These are phyloP conservation scores for Scaptomyza polygonia DNA, from an alignment of 2,888 invertebrate species.

Conservation along the genomic window DNA sequence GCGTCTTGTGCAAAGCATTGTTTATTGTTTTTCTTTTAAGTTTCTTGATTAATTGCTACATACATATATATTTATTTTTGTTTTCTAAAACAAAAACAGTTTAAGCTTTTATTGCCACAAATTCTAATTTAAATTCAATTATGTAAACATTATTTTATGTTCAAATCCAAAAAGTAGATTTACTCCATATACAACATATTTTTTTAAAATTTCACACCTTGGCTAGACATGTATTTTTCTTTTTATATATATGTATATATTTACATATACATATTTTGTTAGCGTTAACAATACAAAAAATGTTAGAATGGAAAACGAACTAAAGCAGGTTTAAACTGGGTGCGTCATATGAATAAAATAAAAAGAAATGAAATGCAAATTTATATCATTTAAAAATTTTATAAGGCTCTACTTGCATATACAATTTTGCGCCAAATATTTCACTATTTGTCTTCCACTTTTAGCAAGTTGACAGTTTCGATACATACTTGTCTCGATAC, in stretches of 20 bases:
- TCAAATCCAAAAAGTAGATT: constrained; percentile 70
- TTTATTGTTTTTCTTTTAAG: constrained; percentile 67
- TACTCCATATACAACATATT: constrained; percentile 50
- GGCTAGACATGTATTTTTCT: constrained; percentile 65
- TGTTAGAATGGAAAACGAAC: constrained; percentile 57
- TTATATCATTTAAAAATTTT: neutral
- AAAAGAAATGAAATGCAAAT: constrained; percentile 32
- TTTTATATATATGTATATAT: constrained; percentile 43
- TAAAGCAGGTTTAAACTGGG: constrained; percentile 60
- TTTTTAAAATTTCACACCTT: constrained; percentile 62
- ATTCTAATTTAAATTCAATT: constrained; percentile 43
- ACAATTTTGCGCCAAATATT: constrained; percentile 9
- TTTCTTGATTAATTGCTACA: constrained; percentile 52
- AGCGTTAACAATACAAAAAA: constrained; percentile 65
- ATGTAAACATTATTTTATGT: constrained; percentile 48
- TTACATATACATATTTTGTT: constrained; percentile 60
- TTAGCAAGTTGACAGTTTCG: neutral
- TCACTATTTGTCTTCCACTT: neutral
- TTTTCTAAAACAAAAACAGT: constrained; percentile 29
- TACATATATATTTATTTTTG: constrained; percentile 54
- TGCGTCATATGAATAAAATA: constrained; percentile 71
- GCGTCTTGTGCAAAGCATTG: constrained; percentile 82
- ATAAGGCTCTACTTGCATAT: neutral
- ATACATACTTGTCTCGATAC: neutral
- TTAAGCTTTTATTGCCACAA: constrained; percentile 37